These are phyloP conservation scores for Odontamblyopus rebecca DNA, from an alignment of 2,797 vertebrate species.

Conservation along the genomic window DNA sequence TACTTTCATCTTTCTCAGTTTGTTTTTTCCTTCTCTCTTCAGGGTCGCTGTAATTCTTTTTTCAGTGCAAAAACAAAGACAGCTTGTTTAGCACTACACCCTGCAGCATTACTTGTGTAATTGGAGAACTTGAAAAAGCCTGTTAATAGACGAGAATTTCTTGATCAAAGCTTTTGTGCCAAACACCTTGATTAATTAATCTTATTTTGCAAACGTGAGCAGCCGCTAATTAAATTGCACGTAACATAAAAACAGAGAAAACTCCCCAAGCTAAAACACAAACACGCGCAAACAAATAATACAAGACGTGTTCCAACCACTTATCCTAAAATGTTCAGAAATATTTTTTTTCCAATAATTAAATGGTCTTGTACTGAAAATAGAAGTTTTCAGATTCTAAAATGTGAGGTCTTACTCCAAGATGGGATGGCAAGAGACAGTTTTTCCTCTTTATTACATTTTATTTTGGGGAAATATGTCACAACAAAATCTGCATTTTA, in stretches of 20 bases:
- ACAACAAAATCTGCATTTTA: too few relatives aligned
- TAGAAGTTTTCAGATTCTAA: too few relatives aligned
- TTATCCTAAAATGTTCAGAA: too few relatives aligned
- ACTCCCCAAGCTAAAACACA: slow-evolving; percentile 3
- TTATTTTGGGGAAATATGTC: too few relatives aligned
- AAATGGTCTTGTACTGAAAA: too few relatives aligned
- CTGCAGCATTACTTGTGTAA: slow-evolving; percentile 17
- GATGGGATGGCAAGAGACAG: too few relatives aligned
- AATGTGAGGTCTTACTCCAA: too few relatives aligned
- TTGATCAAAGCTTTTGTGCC: slow-evolving; percentile 40
- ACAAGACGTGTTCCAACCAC: too few relatives aligned
- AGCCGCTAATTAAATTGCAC: slow-evolving; percentile 44
- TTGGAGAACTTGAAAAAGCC: slow-evolving; percentile 20
- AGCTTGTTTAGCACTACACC: neutral
- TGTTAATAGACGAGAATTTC: slow-evolving; percentile 11
- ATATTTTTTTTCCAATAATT: too few relatives aligned
- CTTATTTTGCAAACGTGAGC: slow-evolving; percentile 20
- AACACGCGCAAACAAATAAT: too few relatives aligned
- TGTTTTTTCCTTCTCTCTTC: neutral
- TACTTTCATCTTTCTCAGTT: neutral
- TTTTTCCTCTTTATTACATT: too few relatives aligned
- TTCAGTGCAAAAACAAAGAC: slow-evolving; percentile 2
- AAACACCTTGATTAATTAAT: slow-evolving; percentile 38
- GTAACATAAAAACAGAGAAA: slow-evolving; percentile 27
- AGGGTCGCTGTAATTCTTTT: neutral